Evolutionary conservation across 2,797 vertebrate species (phyloP), one percentile per base, ranked within the genome.

Genomic region (Syngnathus rostellatus): DNA sequence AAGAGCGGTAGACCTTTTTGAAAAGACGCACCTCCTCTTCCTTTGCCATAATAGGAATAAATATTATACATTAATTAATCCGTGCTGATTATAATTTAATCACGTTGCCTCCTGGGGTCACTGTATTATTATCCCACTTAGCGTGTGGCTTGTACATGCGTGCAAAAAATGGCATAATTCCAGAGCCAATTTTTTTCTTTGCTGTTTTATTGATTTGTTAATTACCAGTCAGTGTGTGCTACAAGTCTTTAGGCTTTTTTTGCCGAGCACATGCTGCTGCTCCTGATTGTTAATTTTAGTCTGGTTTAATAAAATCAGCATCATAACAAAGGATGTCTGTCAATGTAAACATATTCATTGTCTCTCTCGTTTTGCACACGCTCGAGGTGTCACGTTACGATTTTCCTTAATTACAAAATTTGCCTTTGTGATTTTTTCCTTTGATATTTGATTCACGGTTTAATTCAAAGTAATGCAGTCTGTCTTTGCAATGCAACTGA

Each of bases 51-150:
- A 94, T 93, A 94, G 93, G 92, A 93, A 93, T 94, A 95, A 98
- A 97, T 98, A 97, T 97, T 98, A 95, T 93, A 97, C 94, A 98
- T 97, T 95, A 96, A 97, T 98, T 97, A 96, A 96, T 95, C 93
- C 90, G 88, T 73, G 88, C 92, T 97, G 93, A 97, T 95, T 95
- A 96, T 97, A 95, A 94, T 98, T 97, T 95, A 97, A 98, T 97
- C 94, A 94, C 91, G 88, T 91, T 89, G 88, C 92, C 90, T 94
- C 91, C 89, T 70, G 89, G 88, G 89, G 89, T 91, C 93, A 90
- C 72, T 70, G 77, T 78, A 91, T 93, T 93, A 88, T 84, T 86
- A 85, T 81, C 74, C 83, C 81, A 87, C 84, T 87, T 85, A 87
- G 85, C 70, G 73, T 62, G 53, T 68, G 66, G 78, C 81, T 76